Conservation (phyloP, 2,888 invertebrate species). For the Coecobrya sp. region DNA sequence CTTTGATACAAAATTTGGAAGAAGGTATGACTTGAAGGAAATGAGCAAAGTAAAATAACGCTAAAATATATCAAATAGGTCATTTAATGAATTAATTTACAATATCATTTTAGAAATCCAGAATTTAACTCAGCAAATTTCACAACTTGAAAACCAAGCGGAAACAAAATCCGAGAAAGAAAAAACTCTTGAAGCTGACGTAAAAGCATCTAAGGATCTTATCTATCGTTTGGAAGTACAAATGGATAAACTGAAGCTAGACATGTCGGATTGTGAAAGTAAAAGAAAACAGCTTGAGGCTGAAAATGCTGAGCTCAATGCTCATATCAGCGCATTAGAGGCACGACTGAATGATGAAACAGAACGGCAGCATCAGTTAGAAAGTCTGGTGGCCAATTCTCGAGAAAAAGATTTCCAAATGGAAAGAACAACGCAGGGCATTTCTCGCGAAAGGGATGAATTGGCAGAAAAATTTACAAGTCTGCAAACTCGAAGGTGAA, state of each 20-base stretch:
- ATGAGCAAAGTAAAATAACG: not conserved
- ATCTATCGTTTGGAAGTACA: constrained; percentile 82
- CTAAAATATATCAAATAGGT: not conserved
- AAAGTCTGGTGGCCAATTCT: constrained; percentile 79
- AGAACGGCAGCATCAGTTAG: constrained; percentile 78
- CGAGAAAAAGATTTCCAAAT: constrained; percentile 84
- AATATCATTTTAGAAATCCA: constrained; percentile 81
- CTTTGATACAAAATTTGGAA: constrained; percentile 83
- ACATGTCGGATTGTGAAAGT: constrained; percentile 83
- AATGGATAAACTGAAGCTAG: constrained; percentile 83
- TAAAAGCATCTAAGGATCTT: constrained; percentile 82
- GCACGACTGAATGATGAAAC: constrained; percentile 77
- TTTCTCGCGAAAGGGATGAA: constrained; percentile 79
- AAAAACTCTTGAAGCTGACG: constrained; percentile 78
- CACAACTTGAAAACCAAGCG: constrained; percentile 82
- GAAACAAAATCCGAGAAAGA: constrained; percentile 73
- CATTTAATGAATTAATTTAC: not conserved
- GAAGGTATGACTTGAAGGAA: constrained; percentile 76
- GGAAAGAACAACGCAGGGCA: constrained; percentile 68
- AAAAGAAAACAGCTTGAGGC: constrained; percentile 82
- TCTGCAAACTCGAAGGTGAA: constrained; percentile 82
- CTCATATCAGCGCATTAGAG: constrained; percentile 78
- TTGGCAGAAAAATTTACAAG: constrained; percentile 71
- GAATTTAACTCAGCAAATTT: constrained; percentile 80
- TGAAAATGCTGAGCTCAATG: constrained; percentile 81